Evolutionary conservation across 2,113 vertebrate genomes (phyloP), one percentile per base, ranked within the genome.

Genomic region (Ploceus nigricollis): DNA sequence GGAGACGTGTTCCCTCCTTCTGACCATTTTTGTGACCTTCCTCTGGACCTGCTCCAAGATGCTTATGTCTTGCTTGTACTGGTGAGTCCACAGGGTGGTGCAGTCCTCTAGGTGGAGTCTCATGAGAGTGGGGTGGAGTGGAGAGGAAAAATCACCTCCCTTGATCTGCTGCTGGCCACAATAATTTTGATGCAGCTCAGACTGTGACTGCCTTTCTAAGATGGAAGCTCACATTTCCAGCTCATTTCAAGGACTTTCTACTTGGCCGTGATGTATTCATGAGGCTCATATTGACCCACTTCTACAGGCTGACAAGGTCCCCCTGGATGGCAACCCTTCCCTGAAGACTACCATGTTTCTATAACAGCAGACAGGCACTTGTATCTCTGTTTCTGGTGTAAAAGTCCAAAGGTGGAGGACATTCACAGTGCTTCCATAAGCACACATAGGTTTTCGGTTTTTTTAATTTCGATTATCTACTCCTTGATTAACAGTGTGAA

Each of bases 201-300:
- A 13, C 9, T 70, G 25, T 0, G 0, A 31, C 3, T 24, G 5
- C 7, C 13, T 70, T 64, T 58, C 50, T 70, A 44, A 45, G 13
- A 44, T 39, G 5, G 7, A 31, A 28, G 24, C 20, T 13, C 2
- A 45, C 13, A 22, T 53, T 69, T 39, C 23, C 4, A 20, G 9
- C 1, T 76, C 33, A n/a, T 19, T 53, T 14, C 2, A 2, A 50
- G 28, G 12, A 60, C 21, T 23, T 82, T 72, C 15, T 27, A 33
- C 16, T 45, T 35, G 33, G 4, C 22, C 8, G 64, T 40, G 13
- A 35, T 30, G 9, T 19, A 39, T 60, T 45, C 20, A 15, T 45
- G 13, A 40, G 30, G 19, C 33, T 58, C n/a, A 39, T 56, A 50
- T 3, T 27, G 18, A 24, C 8, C 13, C 13, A 15, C 3, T 77